These are phyloP conservation scores for Arbacia lixula DNA, from an alignment of 53 echinoderm and acorn worm species.

Conservation along the genomic window DNA sequence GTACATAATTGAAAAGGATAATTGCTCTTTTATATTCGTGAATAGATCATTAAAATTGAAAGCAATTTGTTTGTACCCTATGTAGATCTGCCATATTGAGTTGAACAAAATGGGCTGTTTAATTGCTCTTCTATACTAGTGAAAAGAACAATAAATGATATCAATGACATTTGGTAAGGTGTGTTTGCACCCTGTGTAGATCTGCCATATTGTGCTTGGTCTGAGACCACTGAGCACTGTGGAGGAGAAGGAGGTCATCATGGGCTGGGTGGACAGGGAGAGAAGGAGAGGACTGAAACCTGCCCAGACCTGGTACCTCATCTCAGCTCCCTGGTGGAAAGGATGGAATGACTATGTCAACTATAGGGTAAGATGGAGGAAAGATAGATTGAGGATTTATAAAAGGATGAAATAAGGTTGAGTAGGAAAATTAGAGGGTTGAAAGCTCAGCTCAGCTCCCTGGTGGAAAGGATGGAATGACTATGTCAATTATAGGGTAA, in stretches of 20 bases:
- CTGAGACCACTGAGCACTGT: constrained; percentile 82
- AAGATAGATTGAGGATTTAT: neutral
- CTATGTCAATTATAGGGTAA: neutral
- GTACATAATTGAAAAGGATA: no score
- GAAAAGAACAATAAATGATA: no score
- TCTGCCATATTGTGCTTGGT: constrained; percentile 96
- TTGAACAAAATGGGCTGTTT: no score
- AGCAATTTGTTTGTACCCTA: no score
- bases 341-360: constrained; percentile 91
- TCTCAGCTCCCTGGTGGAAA: constrained; percentile 92
- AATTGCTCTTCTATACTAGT: no score
- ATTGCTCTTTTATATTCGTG: no score
- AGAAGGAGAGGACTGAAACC: constrained; percentile 85
- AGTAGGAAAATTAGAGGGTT: no score
- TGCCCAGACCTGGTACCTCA: constrained; percentile 94
- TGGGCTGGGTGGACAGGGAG: constrained; percentile 97
- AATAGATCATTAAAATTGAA: no score
- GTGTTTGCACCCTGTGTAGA: no score
- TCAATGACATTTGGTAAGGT: no score
- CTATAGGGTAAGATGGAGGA: constrained; percentile 65
- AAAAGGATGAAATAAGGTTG: no score
- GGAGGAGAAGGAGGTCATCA: constrained; percentile 90
- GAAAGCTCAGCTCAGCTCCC: neutral
- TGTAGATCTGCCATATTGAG: no score
- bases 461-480: neutral